Conservation (phyloP, 1,140 invertebrate species). For the Drosophila pseudoobscura region DNA sequence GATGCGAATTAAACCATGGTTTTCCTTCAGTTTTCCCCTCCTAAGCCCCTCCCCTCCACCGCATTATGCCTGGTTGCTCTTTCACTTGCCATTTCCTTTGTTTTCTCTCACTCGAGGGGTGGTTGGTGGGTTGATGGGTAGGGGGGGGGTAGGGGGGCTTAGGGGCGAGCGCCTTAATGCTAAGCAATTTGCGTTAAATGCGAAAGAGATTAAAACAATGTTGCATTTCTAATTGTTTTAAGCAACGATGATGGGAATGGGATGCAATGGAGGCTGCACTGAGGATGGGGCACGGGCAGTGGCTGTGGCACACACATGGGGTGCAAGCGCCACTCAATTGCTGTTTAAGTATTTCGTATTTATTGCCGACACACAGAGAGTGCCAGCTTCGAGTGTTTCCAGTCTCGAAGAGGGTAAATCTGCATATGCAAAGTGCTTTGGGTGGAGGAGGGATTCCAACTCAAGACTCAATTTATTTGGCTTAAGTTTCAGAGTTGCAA, state of each 20-base stretch:
- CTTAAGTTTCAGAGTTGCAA: conserved; percentile 58
- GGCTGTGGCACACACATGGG: conserved; percentile 48
- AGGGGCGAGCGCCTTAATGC: conserved; percentile 69
- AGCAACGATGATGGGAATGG: conserved; percentile 53
- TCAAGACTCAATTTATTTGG: conserved; percentile 48
- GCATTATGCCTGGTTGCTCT: conserved; percentile 4
- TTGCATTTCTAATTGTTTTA: conserved; percentile 82
- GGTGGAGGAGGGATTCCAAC: conserved; percentile 11
- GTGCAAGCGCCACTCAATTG: conserved; percentile 61
- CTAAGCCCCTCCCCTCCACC: no score
- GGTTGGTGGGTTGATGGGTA: no score
- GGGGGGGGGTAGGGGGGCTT: not conserved
- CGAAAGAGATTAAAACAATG: conserved; percentile 81
- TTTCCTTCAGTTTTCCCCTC: conserved; percentile 17
- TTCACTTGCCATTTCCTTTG: conserved; percentile 7
- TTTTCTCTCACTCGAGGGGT: conserved; percentile 51
- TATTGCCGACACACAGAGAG: conserved; percentile 39
- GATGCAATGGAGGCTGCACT: conserved; percentile 11
- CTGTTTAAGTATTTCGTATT: conserved; percentile 76
- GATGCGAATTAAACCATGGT: conserved; percentile 74
- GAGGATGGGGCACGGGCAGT: not conserved
- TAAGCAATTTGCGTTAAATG: conserved; percentile 79
- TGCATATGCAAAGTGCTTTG: conserved; percentile 5
- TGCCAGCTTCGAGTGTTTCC: not conserved
- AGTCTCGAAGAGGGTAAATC: no score